Evolutionary conservation across 2,888 invertebrate genomes (phyloP).

Genomic region (Scaptodrosophila latifasciaeformis): DNA sequence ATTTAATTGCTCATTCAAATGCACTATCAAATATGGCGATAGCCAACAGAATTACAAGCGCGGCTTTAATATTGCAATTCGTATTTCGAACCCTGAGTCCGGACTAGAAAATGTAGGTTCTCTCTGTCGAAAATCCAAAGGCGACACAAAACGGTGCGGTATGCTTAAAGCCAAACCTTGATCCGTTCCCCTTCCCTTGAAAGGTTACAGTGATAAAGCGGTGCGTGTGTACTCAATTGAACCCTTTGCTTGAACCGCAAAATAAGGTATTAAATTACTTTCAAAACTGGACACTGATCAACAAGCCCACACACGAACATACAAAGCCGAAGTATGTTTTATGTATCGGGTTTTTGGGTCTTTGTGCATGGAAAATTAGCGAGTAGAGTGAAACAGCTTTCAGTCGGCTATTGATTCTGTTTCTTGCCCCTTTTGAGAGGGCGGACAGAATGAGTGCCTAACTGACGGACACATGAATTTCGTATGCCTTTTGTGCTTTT

Average conservation of each 20-base stretch:
- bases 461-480: neutral
- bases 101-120: too few relatives aligned
- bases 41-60: conserved; percentile 9
- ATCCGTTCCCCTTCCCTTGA: too few relatives aligned
- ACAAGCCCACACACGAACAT: conserved; percentile 1
- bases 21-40: conserved; percentile 51
- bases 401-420: too few relatives aligned
- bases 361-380: conserved; percentile 61
- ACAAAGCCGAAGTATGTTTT: conserved; percentile 2
- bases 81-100: too few relatives aligned
- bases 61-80: neutral
- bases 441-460: neutral
- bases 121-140: too few relatives aligned
- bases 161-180: too few relatives aligned
- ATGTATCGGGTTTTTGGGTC: conserved; percentile 25
- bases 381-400: too few relatives aligned
- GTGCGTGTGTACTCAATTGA: too few relatives aligned
- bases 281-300: conserved; percentile 11
- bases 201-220: too few relatives aligned
- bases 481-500: neutral
- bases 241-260: conserved; percentile 7
- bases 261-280: conserved; percentile 33
- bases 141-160: too few relatives aligned
- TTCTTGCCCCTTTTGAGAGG: too few relatives aligned
- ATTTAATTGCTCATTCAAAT: conserved; percentile 58